A percentile compares a stretch with the other conserved stretches of the same genome.
These are phyloP conservation scores for Melieria picta DNA, from an alignment of 2,888 invertebrate species.

Conservation along the genomic window DNA sequence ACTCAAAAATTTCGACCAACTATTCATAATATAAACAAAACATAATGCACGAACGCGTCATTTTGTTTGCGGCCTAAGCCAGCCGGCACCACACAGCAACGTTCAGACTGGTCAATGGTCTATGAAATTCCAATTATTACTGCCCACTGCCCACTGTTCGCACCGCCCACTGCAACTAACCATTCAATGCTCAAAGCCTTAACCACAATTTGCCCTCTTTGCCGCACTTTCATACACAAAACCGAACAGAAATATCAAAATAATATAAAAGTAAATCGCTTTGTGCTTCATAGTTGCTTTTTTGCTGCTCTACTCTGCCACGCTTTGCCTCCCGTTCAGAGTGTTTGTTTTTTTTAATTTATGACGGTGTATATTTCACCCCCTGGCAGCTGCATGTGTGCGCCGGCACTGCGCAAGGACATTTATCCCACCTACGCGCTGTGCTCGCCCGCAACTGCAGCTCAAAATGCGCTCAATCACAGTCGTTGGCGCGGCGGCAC, in stretches of 20 bases:
- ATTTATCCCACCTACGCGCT: background rate
- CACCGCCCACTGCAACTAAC: slow-evolving; percentile 18
- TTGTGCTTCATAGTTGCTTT: background rate
- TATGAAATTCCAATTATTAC: slow-evolving; percentile 48
- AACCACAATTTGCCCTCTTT: background rate
- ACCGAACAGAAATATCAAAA: background rate
- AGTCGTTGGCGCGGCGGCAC: slow-evolving; percentile 12
- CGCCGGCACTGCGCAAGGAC: background rate
- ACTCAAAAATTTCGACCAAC: no score
- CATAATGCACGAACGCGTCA: no score
- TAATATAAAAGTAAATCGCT: background rate
- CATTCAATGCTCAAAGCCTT: background rate
- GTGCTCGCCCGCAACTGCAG: background rate
- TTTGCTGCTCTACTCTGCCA: background rate
- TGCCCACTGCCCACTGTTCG: background rate
- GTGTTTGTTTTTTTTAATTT: slow-evolving; percentile 24
- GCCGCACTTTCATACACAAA: background rate
- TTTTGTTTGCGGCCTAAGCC: background rate
- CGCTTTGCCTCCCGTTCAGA: background rate
- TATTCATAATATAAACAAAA: no score
- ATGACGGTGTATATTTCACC: slow-evolving; percentile 33
- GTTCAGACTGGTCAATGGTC: slow-evolving; percentile 40
- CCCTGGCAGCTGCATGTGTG: slow-evolving; percentile 21
- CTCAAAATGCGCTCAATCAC: slow-evolving; percentile 20
- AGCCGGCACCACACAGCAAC: slow-evolving; percentile 28